These are phyloP conservation scores for Nomada hirtipes DNA, from an alignment of 2,888 invertebrate species.

Conservation along the genomic window DNA sequence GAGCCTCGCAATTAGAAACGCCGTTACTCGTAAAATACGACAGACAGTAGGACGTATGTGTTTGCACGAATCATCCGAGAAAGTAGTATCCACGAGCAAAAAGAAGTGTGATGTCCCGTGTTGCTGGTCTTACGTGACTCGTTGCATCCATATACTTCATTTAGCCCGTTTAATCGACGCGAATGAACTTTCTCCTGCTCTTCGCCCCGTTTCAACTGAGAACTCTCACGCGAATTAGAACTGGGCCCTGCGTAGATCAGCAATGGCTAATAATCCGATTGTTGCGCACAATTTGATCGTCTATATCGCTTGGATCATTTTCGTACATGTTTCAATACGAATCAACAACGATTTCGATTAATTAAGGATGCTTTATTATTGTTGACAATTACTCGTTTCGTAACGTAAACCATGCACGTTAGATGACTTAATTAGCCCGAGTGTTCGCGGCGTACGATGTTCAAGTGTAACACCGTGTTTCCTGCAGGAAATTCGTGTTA, in stretches of 20 bases:
- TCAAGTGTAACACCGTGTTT: background rate
- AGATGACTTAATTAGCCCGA: background rate
- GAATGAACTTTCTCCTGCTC: slow-evolving; percentile 46
- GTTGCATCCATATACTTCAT: slow-evolving; percentile 15
- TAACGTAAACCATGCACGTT: background rate
- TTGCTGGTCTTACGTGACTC: slow-evolving; percentile 27
- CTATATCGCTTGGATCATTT: background rate
- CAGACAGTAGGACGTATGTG: no score
- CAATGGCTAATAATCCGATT: background rate
- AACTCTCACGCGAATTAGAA: background rate
- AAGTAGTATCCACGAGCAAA: background rate
- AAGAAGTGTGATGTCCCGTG: slow-evolving; percentile 18
- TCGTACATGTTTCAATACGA: no score
- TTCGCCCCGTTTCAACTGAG: background rate
- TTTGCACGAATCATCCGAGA: slow-evolving; percentile 9
- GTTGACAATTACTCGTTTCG: background rate
- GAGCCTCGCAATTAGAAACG: no score
- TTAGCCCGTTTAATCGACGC: slow-evolving; percentile 28
- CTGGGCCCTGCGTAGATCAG: background rate
- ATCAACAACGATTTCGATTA: background rate
- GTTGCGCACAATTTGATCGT: background rate
- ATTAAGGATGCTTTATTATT: background rate
- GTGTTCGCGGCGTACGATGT: background rate
- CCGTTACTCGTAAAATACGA: no score
- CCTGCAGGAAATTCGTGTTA: background rate